Percentiles rank a stretch among this genome's conserved stretches.
Evolutionary conservation across 2,888 invertebrate genomes (phyloP).

Genomic region (Meganola albula): DNA sequence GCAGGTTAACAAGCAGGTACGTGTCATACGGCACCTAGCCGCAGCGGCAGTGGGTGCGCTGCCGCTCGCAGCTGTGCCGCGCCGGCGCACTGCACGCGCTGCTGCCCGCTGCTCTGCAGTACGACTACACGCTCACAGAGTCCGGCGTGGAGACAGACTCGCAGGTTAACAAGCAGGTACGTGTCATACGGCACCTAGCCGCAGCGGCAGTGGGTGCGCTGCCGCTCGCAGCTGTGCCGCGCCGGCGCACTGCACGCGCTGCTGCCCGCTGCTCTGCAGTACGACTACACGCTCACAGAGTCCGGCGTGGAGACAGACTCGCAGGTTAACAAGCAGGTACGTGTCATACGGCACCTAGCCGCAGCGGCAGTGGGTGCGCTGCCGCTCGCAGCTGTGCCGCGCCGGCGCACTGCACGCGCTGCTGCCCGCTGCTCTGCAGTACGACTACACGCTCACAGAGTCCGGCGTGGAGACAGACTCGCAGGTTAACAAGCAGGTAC

Average conservation of each 20-base stretch:
- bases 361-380: no score
- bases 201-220: no score
- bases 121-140: conserved; percentile 98
- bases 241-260: conserved; percentile 95
- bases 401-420: conserved; percentile 95
- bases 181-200: no score
- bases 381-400: conserved; percentile 90
- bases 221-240: conserved; percentile 90
- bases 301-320: conserved; percentile 93
- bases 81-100: conserved; percentile 95
- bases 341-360: no score
- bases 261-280: conserved; percentile 92
- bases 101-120: conserved; percentile 92
- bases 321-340: conserved; percentile 88
- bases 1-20: conserved; percentile 88
- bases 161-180: conserved; percentile 88
- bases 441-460: conserved; percentile 98
- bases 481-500: conserved; percentile 88
- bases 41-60: no score
- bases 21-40: no score
- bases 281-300: conserved; percentile 98
- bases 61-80: conserved; percentile 90
- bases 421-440: conserved; percentile 92
- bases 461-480: conserved; percentile 93
- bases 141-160: conserved; percentile 93